Percentiles rank a stretch among this genome's conserved stretches.
Evolutionary conservation across 2,888 invertebrate genomes (phyloP).

Genomic region (Anthophora plumipes): DNA sequence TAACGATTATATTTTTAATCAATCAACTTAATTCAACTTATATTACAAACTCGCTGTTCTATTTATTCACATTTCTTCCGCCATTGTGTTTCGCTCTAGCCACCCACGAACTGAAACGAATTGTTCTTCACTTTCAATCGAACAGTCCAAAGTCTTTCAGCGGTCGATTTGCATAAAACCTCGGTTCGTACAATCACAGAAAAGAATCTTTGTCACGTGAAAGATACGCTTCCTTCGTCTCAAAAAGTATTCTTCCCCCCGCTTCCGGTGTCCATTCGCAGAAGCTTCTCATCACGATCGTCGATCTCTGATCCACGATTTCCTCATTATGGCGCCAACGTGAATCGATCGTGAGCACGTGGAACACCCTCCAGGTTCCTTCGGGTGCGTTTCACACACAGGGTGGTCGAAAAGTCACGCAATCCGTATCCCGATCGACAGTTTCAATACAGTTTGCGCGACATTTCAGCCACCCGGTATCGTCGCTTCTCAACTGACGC

Average conservation of each 20-base stretch:
- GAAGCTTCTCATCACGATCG: background rate
- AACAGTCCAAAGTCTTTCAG: background rate
- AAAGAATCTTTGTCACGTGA: conserved; percentile 15
- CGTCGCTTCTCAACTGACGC: background rate
- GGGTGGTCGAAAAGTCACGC: conserved; percentile 55
- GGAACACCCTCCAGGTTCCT: background rate
- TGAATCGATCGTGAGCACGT: background rate
- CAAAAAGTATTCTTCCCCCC: background rate
- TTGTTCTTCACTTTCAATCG: too few relatives aligned
- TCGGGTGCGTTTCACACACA: conserved; percentile 26
- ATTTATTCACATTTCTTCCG: background rate
- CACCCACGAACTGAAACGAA: background rate
- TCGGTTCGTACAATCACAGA: background rate
- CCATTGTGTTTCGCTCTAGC: background rate
- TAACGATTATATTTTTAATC: background rate
- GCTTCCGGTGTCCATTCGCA: conserved; percentile 13
- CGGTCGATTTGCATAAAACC: background rate
- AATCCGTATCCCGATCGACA: conserved; percentile 48
- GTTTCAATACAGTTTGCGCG: conserved; percentile 50
- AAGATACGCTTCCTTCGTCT: conserved; percentile 5
- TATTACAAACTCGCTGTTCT: background rate
- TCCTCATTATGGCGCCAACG: background rate
- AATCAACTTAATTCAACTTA: background rate
- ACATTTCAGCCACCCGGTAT: conserved; percentile 43
- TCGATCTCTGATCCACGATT: conserved; percentile 2